Evolutionary conservation across 1,140 invertebrate genomes (phyloP).

Genomic region (Arion vulgaris): DNA sequence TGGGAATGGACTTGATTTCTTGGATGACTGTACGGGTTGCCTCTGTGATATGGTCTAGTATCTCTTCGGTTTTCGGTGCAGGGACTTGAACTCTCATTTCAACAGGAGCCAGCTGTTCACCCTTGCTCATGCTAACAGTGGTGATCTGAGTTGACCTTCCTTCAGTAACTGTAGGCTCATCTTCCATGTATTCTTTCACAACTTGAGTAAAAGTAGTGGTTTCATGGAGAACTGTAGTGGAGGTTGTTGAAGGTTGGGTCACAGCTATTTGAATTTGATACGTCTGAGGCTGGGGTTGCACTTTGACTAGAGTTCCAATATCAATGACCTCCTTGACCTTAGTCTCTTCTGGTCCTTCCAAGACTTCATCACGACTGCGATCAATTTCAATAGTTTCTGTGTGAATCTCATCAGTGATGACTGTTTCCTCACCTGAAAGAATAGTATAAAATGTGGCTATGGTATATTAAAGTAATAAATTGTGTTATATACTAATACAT

Average conservation of each 20-base stretch:
- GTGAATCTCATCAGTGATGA: constrained; percentile 56
- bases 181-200: constrained; percentile 50
- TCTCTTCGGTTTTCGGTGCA: constrained; percentile 46
- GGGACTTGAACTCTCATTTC: constrained; percentile 56
- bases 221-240: constrained; percentile 54
- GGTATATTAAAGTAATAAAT: not conserved
- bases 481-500: too few species aligned
- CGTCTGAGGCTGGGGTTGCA: constrained; percentile 32
- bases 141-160: constrained; percentile 54
- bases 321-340: constrained; percentile 41
- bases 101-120: constrained; percentile 53
- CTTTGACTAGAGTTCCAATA: not conserved
- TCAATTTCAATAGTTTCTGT: constrained; percentile 67
- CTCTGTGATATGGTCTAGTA: constrained; percentile 54
- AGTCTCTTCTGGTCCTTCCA: constrained; percentile 38
- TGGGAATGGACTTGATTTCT: constrained; percentile 48
- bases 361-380: constrained; percentile 16
- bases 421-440: constrained; percentile 32
- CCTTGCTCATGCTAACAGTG: constrained; percentile 51
- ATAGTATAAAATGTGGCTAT: constrained; percentile 17
- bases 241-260: constrained; percentile 48
- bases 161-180: constrained; percentile 53
- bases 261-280: constrained; percentile 59
- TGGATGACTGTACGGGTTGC: constrained; percentile 53
- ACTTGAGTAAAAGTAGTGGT: constrained; percentile 59